A percentile compares a stretch with the other conserved stretches of the same genome.
These are phyloP conservation scores for Oophaga pumilio DNA, from an alignment of 2,113 vertebrate species.

Conservation along the genomic window DNA sequence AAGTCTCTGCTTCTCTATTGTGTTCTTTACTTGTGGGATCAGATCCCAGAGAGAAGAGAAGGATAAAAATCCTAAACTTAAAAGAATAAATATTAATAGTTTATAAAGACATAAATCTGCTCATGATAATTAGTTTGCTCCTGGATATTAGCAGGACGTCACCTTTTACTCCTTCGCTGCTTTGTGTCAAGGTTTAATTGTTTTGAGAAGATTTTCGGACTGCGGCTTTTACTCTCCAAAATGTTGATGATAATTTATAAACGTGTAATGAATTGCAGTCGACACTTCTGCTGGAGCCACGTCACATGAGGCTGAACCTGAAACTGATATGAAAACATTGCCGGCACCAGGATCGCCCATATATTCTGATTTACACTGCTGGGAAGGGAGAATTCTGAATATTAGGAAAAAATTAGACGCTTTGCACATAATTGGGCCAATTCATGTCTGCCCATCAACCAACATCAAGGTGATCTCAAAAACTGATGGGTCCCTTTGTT, in stretches of 20 bases:
- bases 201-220: background rate
- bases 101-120: background rate
- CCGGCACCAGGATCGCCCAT: background rate
- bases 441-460: too few relatives aligned
- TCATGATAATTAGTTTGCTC: background rate
- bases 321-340: background rate
- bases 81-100: too few relatives aligned
- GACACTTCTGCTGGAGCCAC: background rate
- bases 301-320: background rate
- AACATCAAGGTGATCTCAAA: too few relatives aligned
- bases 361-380: background rate
- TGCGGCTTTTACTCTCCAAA: background rate
- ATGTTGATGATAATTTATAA: background rate
- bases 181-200: background rate
- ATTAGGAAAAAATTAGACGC: too few relatives aligned
- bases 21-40: background rate
- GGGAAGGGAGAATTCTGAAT: too few relatives aligned
- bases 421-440: too few relatives aligned
- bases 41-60: background rate
- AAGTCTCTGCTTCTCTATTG: background rate
- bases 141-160: background rate
- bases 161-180: background rate
- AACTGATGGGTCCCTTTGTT: too few relatives aligned
- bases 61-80: background rate
- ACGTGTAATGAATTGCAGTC: background rate